phyloP scores from a whole-genome alignment of 2,888 invertebrate species.

The Noctua comes region DNA sequence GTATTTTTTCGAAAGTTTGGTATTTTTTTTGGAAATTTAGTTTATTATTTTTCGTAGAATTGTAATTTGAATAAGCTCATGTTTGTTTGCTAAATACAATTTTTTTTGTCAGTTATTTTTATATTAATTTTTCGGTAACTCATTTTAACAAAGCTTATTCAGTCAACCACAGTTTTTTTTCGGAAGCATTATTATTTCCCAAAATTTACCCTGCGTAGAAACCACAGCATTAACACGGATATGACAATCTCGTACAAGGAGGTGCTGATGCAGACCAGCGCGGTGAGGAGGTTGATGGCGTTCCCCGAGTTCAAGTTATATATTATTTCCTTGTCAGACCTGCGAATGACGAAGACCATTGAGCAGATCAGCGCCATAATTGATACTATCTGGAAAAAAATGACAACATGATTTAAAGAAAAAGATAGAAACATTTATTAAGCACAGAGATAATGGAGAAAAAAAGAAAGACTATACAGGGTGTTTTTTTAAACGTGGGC shows the following conservation, averaged over 20 bases:
- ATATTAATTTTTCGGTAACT: too few species aligned
- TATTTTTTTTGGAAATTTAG: too few species aligned
- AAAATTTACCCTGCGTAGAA: conserved; percentile 49
- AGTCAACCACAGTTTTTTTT: too few species aligned
- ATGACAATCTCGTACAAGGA: conserved; percentile 78
- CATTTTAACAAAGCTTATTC: too few species aligned
- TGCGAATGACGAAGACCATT: conserved; percentile 31
- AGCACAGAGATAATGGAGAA: neutral
- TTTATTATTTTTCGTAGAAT: too few species aligned
- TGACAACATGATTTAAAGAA: neutral
- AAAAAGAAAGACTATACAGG: neutral
- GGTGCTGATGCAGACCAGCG: conserved; percentile 70
- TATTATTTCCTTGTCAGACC: conserved; percentile 10
- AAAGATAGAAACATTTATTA: neutral
- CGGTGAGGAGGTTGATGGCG: conserved; percentile 73
- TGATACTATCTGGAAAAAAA: conserved; percentile 70
- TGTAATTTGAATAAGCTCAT: too few species aligned
- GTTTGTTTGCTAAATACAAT: too few species aligned
- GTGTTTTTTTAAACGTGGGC: too few species aligned
- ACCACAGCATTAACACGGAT: conserved; percentile 73
- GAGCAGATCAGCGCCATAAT: conserved; percentile 63
- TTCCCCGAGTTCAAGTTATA: conserved; percentile 67
- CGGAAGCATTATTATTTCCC: too few species aligned
- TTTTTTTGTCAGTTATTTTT: too few species aligned
- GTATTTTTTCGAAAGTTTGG: too few species aligned